Percentiles rank a stretch among this genome's conserved stretches.
phyloP scores from a whole-genome alignment of 2,888 invertebrate species.

The Drosophila greeni region DNA sequence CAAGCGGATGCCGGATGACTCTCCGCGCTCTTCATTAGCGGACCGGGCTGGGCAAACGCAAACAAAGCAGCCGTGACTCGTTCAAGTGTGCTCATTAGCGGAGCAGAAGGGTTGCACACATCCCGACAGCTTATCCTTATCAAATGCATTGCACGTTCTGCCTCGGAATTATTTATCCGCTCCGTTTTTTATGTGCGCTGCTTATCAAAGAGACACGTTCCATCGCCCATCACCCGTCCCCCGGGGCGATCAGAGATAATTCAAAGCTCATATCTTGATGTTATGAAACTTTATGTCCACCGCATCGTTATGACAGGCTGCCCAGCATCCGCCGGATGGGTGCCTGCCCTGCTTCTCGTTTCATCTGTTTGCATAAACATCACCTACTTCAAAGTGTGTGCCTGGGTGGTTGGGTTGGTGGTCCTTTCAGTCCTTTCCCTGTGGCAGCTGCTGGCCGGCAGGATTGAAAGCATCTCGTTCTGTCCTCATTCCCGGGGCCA shows the following conservation, averaged over 20 bases:
- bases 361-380: slow-evolving; percentile 62
- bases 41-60: slow-evolving; percentile 38
- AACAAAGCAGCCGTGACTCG: slow-evolving; percentile 56
- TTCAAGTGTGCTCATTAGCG: slow-evolving; percentile 68
- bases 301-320: slow-evolving; percentile 34
- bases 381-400: slow-evolving; percentile 66
- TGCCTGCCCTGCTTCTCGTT: slow-evolving; percentile 24
- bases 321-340: slow-evolving; percentile 50
- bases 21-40: slow-evolving; percentile 55
- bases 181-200: slow-evolving; percentile 16
- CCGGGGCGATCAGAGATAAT: slow-evolving; percentile 53
- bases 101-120: slow-evolving; percentile 28
- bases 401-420: slow-evolving; percentile 40
- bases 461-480: slow-evolving; percentile 48
- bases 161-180: slow-evolving; percentile 34
- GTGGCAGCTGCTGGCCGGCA: slow-evolving; percentile 50
- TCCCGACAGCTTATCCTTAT: slow-evolving; percentile 38
- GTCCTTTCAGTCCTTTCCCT: slow-evolving; percentile 6
- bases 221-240: slow-evolving; percentile 26
- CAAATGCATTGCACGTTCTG: slow-evolving; percentile 44
- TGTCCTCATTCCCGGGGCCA: slow-evolving; percentile 24
- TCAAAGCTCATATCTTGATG: slow-evolving; percentile 71
- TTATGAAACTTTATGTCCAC: slow-evolving; percentile 56
- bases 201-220: slow-evolving; percentile 45
- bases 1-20: slow-evolving; percentile 47